phyloP scores from a whole-genome alignment of 2,888 invertebrate species.

The Drosophila putrida region DNA sequence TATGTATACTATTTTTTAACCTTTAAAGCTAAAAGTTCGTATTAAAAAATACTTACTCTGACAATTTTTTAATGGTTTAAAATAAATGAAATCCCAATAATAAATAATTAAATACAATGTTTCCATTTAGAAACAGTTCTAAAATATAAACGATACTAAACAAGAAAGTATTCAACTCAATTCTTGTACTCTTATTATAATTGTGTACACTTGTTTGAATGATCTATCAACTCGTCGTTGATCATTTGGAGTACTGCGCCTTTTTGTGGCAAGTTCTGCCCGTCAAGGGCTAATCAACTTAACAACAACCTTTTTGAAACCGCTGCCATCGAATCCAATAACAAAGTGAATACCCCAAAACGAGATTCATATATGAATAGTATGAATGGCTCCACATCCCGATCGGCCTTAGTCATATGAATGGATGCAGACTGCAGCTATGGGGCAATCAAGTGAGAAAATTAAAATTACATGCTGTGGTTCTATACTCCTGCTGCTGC shows the following conservation, averaged over 20 bases:
- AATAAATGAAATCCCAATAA: too few relatives aligned
- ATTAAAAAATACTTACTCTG: too few relatives aligned
- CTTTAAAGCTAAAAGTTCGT: too few relatives aligned
- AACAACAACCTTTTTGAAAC: slow-evolving; percentile 1
- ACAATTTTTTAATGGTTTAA: too few relatives aligned
- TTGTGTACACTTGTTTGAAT: neutral
- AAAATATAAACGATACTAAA: too few relatives aligned
- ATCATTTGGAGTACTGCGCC: neutral
- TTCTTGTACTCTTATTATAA: neutral
- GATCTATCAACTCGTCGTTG: slow-evolving; percentile 10
- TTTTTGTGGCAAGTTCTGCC: neutral
- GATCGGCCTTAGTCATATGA: slow-evolving; percentile 42
- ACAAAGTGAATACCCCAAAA: slow-evolving; percentile 34
- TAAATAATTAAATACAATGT: too few relatives aligned
- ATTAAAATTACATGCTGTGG: slow-evolving; percentile 75
- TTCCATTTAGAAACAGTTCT: too few relatives aligned
- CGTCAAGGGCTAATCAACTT: slow-evolving; percentile 54
- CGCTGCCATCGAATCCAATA: slow-evolving; percentile 42
- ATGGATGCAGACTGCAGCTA: slow-evolving; percentile 46
- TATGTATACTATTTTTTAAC: too few relatives aligned
- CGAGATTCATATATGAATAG: slow-evolving; percentile 34
- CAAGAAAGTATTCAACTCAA: neutral
- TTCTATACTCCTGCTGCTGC: slow-evolving; percentile 19
- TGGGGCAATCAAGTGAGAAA: slow-evolving; percentile 81
- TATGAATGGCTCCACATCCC: slow-evolving; percentile 46